These are phyloP conservation scores for Coryphaenoides rupestris DNA, from an alignment of 2,113 vertebrate species.

Conservation along the genomic window DNA sequence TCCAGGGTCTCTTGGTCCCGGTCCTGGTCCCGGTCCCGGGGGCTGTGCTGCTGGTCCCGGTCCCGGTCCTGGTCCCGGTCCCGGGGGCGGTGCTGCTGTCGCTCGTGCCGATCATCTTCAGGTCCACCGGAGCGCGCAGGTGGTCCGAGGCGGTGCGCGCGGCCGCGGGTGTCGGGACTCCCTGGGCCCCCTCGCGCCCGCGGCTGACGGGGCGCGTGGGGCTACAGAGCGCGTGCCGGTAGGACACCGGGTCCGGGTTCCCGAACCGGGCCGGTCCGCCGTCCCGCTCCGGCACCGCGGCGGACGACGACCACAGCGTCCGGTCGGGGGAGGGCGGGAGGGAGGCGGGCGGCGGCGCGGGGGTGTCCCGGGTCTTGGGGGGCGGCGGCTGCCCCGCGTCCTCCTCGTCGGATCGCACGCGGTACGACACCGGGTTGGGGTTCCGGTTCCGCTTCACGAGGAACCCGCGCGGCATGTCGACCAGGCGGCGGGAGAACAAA, in stretches of 20 bases:
- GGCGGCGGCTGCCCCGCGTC: slow-evolving; percentile 41
- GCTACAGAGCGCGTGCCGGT: slow-evolving; percentile 73
- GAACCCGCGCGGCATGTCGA: slow-evolving; percentile 87
- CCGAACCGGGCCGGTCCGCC: slow-evolving; percentile 73
- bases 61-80: slow-evolving; percentile 12
- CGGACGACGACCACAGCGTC: slow-evolving; percentile 48
- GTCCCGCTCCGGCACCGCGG: slow-evolving; percentile 42
- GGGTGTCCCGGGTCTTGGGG: slow-evolving; percentile 2
- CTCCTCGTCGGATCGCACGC: slow-evolving; percentile 77
- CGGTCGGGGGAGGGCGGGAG: slow-evolving; percentile 28
- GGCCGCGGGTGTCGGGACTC: slow-evolving; percentile 75
- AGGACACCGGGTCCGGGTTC: slow-evolving; percentile 76
- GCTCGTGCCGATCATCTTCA: slow-evolving; percentile 72
- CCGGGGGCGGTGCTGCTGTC: slow-evolving; percentile 42
- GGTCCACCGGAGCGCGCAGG: slow-evolving; percentile 66
- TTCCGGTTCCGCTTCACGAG: slow-evolving; percentile 85
- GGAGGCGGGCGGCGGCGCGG: slow-evolving; percentile 20
- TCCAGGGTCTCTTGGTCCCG: slow-evolving; percentile 60
- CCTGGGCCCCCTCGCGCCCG: slow-evolving; percentile 81
- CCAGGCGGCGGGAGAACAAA: slow-evolving; percentile 17
- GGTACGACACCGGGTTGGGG: slow-evolving; percentile 80
- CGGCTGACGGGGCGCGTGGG: slow-evolving; percentile 85
- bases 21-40: slow-evolving; percentile 10
- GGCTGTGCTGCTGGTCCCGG: slow-evolving; percentile 7
- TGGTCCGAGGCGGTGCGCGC: slow-evolving; percentile 67